Conservation (phyloP, 2,888 invertebrate species). For the Rotaria sp. region DNA sequence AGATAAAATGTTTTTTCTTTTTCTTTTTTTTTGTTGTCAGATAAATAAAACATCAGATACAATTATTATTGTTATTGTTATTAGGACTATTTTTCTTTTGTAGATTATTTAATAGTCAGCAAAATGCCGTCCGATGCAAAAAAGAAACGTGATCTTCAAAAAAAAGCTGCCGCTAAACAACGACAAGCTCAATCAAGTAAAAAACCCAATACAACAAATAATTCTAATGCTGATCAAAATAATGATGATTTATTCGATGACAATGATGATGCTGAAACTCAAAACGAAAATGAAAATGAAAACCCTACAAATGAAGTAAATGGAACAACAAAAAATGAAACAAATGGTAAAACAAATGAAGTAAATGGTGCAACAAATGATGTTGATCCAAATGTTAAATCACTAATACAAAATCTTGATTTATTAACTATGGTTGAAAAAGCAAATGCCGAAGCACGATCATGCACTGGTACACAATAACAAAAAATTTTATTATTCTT, state of each 20-base stretch:
- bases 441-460: not conserved
- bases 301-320: not conserved
- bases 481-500: not conserved
- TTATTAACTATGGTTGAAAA: constrained; percentile 22
- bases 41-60: not conserved
- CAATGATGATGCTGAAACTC: not conserved
- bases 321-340: not conserved
- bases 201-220: not conserved
- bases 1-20: not conserved
- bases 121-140: constrained; percentile 27
- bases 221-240: not conserved
- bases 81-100: not conserved
- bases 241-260: not conserved
- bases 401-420: constrained; percentile 27
- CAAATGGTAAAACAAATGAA: not conserved
- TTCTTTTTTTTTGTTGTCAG: not conserved
- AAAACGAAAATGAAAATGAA: constrained; percentile 6
- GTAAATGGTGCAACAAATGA: not conserved
- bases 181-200: not conserved
- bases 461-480: not conserved
- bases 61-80: not conserved
- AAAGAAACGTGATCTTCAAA: constrained; percentile 23
- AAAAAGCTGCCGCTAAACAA: not conserved
- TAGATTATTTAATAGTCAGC: not conserved
- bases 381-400: not conserved